These are phyloP conservation scores for Canis aureus DNA, from an alignment of 2,113 vertebrate species.

Conservation along the genomic window DNA sequence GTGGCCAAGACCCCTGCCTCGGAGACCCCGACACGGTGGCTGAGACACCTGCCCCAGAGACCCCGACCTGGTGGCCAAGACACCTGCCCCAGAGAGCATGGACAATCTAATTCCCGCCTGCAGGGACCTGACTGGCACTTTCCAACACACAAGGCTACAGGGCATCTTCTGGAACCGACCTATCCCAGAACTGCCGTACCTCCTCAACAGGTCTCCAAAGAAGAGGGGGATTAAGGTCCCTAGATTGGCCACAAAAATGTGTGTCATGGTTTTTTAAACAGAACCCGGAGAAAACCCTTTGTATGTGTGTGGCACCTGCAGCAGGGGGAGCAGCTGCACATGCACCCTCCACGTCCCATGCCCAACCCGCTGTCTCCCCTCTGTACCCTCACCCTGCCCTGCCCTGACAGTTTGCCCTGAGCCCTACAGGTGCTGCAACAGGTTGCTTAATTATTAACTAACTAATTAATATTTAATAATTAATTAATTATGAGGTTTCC, in stretches of 20 bases:
- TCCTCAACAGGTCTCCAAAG: not conserved
- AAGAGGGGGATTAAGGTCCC: not conserved
- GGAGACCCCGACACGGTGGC: too few relatives aligned
- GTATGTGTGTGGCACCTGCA: not conserved
- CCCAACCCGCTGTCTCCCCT: not conserved
- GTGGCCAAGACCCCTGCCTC: rapidly evolving
- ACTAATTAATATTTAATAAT: too few relatives aligned
- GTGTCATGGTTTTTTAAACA: not conserved
- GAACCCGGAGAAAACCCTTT: not conserved
- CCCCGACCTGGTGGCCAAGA: too few relatives aligned
- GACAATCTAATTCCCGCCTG: not conserved
- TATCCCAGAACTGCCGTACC: not conserved
- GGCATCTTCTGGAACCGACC: not conserved
- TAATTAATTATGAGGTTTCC: too few relatives aligned
- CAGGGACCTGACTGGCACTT: not conserved
- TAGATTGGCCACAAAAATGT: not conserved
- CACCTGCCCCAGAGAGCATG: not conserved
- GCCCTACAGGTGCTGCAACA: not conserved
- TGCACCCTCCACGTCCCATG: rapidly evolving
- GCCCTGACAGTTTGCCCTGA: not conserved
- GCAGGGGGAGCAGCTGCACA: not conserved
- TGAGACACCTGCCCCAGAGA: too few relatives aligned
- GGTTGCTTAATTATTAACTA: not conserved
- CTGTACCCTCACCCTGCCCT: not conserved
- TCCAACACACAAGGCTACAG: not conserved